A percentile compares a stretch with the other conserved stretches of the same genome.
phyloP scores from a whole-genome alignment of 2,797 vertebrate genomes.

The Columba guinea region DNA sequence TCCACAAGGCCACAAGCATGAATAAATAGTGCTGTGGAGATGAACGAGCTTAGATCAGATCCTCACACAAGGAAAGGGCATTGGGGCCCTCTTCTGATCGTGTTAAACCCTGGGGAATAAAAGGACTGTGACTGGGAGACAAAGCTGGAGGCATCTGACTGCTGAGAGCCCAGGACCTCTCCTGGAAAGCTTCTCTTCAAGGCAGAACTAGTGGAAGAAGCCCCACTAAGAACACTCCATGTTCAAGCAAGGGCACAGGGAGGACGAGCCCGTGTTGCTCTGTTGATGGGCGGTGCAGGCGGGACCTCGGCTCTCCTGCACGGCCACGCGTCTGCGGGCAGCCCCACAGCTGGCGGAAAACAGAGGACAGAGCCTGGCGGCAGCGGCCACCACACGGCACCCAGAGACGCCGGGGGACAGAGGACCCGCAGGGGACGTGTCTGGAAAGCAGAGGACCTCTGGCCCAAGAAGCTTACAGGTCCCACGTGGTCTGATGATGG shows the following conservation, averaged over 20 bases:
- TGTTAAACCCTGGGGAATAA: background rate
- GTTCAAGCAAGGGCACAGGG: background rate
- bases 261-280: background rate
- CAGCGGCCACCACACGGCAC: background rate
- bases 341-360: background rate
- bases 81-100: background rate
- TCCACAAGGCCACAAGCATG: background rate
- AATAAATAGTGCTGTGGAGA: background rate
- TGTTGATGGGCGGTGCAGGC: background rate
- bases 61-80: background rate
- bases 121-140: background rate
- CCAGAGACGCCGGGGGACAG: background rate
- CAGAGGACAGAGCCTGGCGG: background rate
- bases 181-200: background rate
- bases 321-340: background rate
- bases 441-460: background rate
- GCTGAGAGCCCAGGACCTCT: background rate
- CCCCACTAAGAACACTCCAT: background rate
- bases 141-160: background rate
- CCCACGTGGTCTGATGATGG: fast-evolving
- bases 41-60: background rate
- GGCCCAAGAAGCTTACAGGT: background rate
- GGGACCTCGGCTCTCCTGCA: background rate
- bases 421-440: fast-evolving
- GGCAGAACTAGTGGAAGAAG: background rate